Evolutionary conservation across 53 echinoderm and acorn worm species (phyloP).

Genomic region (Luidia sarsii): DNA sequence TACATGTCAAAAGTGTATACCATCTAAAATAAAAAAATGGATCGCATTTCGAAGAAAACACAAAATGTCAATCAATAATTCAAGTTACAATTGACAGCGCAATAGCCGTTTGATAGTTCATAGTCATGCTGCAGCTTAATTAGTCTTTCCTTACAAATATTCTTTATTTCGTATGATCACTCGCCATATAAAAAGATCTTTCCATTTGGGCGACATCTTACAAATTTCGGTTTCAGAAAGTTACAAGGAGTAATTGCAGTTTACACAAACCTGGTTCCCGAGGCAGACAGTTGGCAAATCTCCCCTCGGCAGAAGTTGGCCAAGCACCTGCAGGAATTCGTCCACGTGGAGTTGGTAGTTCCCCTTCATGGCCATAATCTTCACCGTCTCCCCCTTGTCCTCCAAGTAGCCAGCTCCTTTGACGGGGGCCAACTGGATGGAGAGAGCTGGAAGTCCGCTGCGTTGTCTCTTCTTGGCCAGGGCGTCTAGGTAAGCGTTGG

Average conservation of each 20-base stretch:
- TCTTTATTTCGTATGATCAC: background rate
- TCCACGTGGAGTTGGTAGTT: slow-evolving; percentile 77
- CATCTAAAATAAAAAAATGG: too few relatives aligned
- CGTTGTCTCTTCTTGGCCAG: slow-evolving; percentile 62
- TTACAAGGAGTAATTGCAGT: background rate
- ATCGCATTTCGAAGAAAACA: too few relatives aligned
- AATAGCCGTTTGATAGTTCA: too few relatives aligned
- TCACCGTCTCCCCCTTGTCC: slow-evolving; percentile 51
- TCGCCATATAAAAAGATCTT: too few relatives aligned
- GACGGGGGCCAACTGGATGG: slow-evolving; percentile 69
- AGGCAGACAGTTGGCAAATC: slow-evolving; percentile 75
- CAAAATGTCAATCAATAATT: too few relatives aligned
- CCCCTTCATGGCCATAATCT: slow-evolving; percentile 53
- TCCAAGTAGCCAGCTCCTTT: slow-evolving; percentile 61
- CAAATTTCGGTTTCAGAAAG: background rate
- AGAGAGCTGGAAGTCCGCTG: slow-evolving; percentile 70
- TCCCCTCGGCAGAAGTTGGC: too few relatives aligned
- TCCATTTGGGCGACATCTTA: too few relatives aligned
- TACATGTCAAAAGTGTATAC: too few relatives aligned
- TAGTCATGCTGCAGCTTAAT: too few relatives aligned
- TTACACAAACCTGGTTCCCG: slow-evolving; percentile 71
- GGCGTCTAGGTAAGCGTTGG: slow-evolving; percentile 70
- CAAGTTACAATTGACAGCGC: too few relatives aligned
- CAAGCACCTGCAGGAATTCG: slow-evolving; percentile 70
- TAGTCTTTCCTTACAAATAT: background rate